Evolutionary conservation across 1,140 invertebrate species (phyloP).

Genomic region (Phenacoccus solenopsis): DNA sequence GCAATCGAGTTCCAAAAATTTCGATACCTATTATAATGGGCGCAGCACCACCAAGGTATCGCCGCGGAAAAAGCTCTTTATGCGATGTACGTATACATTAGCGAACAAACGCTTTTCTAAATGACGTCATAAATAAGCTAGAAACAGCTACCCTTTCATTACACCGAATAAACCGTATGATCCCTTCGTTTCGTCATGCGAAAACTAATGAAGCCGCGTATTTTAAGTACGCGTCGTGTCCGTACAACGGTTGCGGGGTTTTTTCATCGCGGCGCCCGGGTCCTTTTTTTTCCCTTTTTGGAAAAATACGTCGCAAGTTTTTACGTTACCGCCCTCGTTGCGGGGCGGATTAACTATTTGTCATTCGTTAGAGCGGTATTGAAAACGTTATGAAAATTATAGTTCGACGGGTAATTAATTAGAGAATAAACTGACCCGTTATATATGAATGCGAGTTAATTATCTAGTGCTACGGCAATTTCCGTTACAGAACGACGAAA

Average conservation of each 20-base stretch:
- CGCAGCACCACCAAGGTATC: no score
- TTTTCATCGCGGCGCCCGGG: background rate
- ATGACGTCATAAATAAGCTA: conserved; percentile 2
- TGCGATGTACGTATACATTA: background rate
- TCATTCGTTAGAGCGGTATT: background rate
- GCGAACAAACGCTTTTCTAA: background rate
- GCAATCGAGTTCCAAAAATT: no score
- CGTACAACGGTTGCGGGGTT: background rate
- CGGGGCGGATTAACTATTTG: background rate
- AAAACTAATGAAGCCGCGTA: background rate
- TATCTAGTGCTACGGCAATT: no score
- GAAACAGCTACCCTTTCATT: conserved; percentile 1
- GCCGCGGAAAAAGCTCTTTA: background rate
- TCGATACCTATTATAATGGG: no score
- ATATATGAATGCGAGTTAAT: background rate
- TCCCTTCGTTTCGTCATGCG: background rate
- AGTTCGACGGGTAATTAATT: conserved; percentile 1
- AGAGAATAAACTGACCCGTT: background rate
- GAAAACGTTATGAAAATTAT: background rate
- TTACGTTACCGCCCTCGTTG: background rate
- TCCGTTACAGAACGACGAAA: no score
- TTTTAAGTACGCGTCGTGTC: background rate
- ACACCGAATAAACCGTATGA: background rate
- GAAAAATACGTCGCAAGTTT: background rate
- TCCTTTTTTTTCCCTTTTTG: no score